These are phyloP conservation scores for Araneus ventricosus DNA, from an alignment of 1,140 invertebrate species.

Conservation along the genomic window DNA sequence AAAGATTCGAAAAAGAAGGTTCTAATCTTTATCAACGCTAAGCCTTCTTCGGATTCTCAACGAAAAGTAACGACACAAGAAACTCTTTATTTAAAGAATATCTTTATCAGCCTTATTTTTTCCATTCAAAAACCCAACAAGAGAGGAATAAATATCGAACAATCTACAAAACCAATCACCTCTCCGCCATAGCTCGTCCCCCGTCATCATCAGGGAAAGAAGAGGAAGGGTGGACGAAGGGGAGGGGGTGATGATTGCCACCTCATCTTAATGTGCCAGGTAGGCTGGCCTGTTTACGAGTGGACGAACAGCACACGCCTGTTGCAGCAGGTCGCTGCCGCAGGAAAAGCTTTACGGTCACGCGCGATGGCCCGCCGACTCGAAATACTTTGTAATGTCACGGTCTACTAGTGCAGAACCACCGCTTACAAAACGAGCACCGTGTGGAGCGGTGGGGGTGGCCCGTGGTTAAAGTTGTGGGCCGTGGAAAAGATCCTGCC, in stretches of 20 bases:
- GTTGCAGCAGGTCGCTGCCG: background rate
- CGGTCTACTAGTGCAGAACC: constrained; percentile 40
- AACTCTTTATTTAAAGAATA: too few relatives aligned
- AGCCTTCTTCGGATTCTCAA: too few relatives aligned
- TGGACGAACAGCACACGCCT: background rate
- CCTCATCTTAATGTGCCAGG: background rate
- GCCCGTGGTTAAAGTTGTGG: background rate
- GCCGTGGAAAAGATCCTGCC: background rate
- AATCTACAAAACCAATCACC: background rate
- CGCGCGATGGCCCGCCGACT: background rate
- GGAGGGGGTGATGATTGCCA: background rate
- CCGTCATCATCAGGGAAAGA: background rate
- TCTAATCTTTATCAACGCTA: too few relatives aligned
- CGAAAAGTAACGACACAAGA: too few relatives aligned
- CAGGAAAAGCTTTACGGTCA: background rate
- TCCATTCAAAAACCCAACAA: too few relatives aligned
- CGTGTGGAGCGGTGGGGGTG: too few relatives aligned
- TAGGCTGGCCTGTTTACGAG: constrained; percentile 34
- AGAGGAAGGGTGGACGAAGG: too few relatives aligned
- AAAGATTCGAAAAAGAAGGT: too few relatives aligned
- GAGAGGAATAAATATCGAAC: too few relatives aligned
- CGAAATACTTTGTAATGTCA: constrained; percentile 61
- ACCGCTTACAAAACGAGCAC: constrained; percentile 39
- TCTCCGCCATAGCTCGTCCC: background rate
- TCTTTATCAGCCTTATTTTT: too few relatives aligned